phyloP scores from a whole-genome alignment of 2,888 invertebrate genomes.

The Rotaria sp. region DNA sequence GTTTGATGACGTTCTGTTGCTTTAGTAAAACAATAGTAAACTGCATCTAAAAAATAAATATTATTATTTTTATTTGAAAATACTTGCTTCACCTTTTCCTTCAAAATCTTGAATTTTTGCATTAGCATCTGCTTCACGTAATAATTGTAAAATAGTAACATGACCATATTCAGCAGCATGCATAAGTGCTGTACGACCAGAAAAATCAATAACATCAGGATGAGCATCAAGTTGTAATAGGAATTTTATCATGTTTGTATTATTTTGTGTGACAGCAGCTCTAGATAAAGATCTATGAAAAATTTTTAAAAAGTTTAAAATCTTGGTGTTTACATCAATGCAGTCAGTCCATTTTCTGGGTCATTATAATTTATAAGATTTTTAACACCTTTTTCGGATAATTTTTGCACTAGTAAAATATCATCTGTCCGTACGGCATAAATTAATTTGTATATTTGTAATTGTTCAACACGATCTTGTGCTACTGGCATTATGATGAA shows the following conservation, averaged over 20 bases:
- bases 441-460: conserved; percentile 54
- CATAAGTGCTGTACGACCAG: conserved; percentile 53
- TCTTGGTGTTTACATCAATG: conserved; percentile 45
- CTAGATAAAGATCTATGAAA: not conserved
- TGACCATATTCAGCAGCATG: conserved; percentile 55
- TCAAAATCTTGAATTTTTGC: conserved; percentile 52
- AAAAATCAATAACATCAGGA: conserved; percentile 54
- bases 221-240: conserved; percentile 51
- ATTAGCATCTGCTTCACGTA: conserved; percentile 50
- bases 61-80: conserved; percentile 41
- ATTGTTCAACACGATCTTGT: conserved; percentile 49
- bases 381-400: conserved; percentile 51
- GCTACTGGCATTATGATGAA: not conserved
- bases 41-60: conserved; percentile 45
- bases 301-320: conserved; percentile 43
- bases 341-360: conserved; percentile 51
- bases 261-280: conserved; percentile 48
- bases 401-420: conserved; percentile 50
- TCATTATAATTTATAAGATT: conserved; percentile 55
- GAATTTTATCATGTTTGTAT: conserved; percentile 53
- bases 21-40: conserved; percentile 51
- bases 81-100: conserved; percentile 46
- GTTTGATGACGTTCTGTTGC: conserved; percentile 52
- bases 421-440: conserved; percentile 54
- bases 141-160: conserved; percentile 51